phyloP scores from a whole-genome alignment of 2,888 invertebrate species.

The Cartodere bifasciata region DNA sequence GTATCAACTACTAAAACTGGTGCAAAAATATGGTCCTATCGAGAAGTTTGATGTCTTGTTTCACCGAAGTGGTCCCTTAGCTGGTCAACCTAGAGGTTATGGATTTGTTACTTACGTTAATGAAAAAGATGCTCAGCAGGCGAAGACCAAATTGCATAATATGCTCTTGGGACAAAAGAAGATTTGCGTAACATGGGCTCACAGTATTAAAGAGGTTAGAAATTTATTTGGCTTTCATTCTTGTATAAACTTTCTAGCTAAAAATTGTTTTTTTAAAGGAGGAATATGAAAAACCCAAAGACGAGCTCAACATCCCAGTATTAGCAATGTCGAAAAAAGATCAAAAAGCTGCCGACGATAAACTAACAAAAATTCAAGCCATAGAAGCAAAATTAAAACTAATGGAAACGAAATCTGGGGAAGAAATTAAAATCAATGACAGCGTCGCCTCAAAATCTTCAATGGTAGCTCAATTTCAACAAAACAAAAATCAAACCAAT shows the following conservation, averaged over 20 bases:
- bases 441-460: constrained; percentile 52
- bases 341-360: constrained; percentile 58
- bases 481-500: too few species aligned
- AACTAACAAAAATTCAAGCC: constrained; percentile 71
- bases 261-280: constrained; percentile 41
- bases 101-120: constrained; percentile 77
- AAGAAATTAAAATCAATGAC: constrained; percentile 65
- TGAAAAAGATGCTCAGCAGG: constrained; percentile 54
- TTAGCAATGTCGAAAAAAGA: constrained; percentile 50
- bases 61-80: constrained; percentile 79
- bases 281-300: constrained; percentile 62
- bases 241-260: not conserved
- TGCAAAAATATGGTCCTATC: constrained; percentile 86
- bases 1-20: constrained; percentile 92
- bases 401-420: constrained; percentile 55
- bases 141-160: constrained; percentile 62
- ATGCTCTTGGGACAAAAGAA: constrained; percentile 59
- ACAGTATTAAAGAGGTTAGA: constrained; percentile 53
- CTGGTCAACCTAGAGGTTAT: constrained; percentile 84
- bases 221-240: not conserved
- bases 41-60: constrained; percentile 94
- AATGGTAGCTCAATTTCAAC: constrained; percentile 56
- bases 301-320: constrained; percentile 64
- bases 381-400: constrained; percentile 78
- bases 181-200: constrained; percentile 71